Base-by-base conservation (phyloP, 2,797 vertebrate genomes). In the Lacerta viridis region DNA sequence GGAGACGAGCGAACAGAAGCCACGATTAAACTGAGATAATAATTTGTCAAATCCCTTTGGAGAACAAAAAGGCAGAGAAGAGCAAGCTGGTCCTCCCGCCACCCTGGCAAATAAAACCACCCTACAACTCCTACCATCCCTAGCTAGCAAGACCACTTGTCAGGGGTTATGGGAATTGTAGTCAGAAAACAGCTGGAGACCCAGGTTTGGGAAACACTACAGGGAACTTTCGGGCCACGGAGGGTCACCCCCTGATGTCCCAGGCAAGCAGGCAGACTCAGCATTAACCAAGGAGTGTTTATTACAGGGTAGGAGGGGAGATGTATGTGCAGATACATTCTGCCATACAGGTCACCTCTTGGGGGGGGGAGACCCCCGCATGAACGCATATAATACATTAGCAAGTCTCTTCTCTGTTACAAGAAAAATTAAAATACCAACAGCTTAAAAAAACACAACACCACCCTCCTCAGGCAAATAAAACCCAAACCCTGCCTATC, bases 311-410 rank as follows among this genome's bases (percentile, higher is more conserved):
- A 80, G 91, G 83, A 3, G 77, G 74, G 50, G 91, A 89, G 83
- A 90, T 50, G 87, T 90, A 85, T 89, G 29, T 88, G 93, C 93
- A 93, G 59, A 46, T 86, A 93, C 93, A 93, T 87, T 90, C 91
- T 84, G 87, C 92, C 94, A 59, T 10, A 0, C 74, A 88, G 0
- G 0, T 86, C 82, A 88, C 90, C 87, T 89, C 88, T 87, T 86
- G 68, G 41, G 4, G 55, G 27, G 86, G 89, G 91, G 90, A 95
- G 94, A 93, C 93, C 91, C 93, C 78, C 0, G 3, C 4, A 3
- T 87, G 86, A 91, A 92, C 3, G 0, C 84, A 59, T 87, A 85
- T 72, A 86, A 86, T 82, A 94, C 92, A 95, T 10, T 72, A 91
- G 83, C 91, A 84, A 82, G 75, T 75, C 82, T 93, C 88, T 0